Base-by-base conservation (phyloP, 2,113 vertebrate genomes). In the Cnemophilus loriae region DNA sequence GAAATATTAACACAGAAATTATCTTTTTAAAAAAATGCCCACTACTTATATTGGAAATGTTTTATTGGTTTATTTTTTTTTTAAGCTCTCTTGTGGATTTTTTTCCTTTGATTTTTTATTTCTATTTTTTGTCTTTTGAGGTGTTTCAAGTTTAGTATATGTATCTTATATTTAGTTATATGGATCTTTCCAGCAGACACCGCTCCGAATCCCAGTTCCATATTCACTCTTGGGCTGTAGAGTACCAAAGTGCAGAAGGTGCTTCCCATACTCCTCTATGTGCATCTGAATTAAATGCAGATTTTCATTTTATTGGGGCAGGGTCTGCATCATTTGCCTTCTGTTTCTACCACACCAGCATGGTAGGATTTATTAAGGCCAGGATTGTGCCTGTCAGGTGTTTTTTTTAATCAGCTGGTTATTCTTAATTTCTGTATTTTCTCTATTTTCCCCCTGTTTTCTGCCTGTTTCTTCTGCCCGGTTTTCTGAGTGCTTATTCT, bases 21-120 rank as follows among this genome's bases (percentile, higher is more conserved):
- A 8, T 9, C 0, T n/a, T 67, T 78, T 16, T 3, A 0, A 9
- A 2, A 46, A n/a, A 39, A 26, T 44, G 0, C 13, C 2, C 3
- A 24, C 10, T 53, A 39, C 3, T 63, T 80, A 10, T 7, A n/a
- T 11, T 69, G 20, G 6, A 81, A 82, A 44, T 41, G 2, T 11
- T 53, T 24, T 23, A 37, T 3, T 89, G 6, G 5, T 11, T 47
- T 44, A 9, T 10, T 41, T 41, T n/a, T 79, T 84, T 82, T 82
- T 16, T n/a, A 16, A 76, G 10, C 2, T 49, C 10, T 47, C 6
- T 42, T 41, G 10, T 13, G 24, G 8, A 2, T 22, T 21, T 46
- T 33, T 17, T 53, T 3, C 4, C 5, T 47, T 39, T 35, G 3
- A 5, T n/a, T 65, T 86, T 69, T 92, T 42, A 4, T 30, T 61